A percentile compares a stretch with the other conserved stretches of the same genome.
These are phyloP conservation scores for Anguilla pacifica DNA, from an alignment of 2,797 vertebrate species.

Conservation along the genomic window DNA sequence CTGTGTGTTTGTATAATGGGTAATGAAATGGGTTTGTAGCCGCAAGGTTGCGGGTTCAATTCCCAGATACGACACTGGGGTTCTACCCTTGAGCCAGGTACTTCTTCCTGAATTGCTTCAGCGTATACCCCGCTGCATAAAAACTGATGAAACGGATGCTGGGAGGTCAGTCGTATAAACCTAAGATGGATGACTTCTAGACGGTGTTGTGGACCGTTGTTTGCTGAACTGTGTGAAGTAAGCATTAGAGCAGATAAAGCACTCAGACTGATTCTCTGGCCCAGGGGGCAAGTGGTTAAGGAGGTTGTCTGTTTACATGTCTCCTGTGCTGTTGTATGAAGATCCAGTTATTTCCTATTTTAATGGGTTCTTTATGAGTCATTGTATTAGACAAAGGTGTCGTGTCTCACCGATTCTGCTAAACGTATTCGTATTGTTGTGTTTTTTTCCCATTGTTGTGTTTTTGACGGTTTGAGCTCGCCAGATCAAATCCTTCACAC, in stretches of 20 bases:
- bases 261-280: background rate
- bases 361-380: background rate
- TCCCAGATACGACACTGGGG: no score
- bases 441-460: no score
- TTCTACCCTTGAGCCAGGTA: no score
- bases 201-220: background rate
- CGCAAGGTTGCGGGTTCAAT: no score
- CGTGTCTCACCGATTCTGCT: no score
- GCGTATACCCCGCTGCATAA: no score
- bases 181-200: background rate
- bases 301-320: background rate
- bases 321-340: background rate
- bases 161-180: background rate
- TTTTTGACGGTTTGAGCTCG: no score
- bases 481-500: no score
- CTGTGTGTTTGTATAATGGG: background rate
- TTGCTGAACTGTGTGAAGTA: conserved; percentile 11
- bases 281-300: background rate
- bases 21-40: background rate
- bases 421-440: no score
- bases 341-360: background rate
- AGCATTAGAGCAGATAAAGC: background rate
- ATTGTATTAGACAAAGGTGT: background rate
- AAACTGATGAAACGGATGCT: no score
- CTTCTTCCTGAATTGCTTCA: no score